Percentiles rank a stretch among this genome's conserved stretches.
Conservation (phyloP, 2,113 vertebrate genomes). For the Leptosomus discolor region DNA sequence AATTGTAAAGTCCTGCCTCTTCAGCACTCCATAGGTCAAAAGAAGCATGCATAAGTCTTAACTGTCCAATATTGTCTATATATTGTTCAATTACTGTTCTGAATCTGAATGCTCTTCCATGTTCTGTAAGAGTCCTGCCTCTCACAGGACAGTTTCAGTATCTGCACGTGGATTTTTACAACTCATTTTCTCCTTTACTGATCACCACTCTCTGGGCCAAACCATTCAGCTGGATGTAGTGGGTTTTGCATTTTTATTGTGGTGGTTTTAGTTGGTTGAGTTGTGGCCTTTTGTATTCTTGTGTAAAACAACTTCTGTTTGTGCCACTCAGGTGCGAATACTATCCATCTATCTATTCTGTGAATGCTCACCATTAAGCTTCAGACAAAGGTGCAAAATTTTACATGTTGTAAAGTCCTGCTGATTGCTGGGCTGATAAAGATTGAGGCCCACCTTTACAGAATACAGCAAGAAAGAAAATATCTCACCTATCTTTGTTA, state of each 20-base stretch:
- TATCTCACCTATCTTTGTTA: not conserved
- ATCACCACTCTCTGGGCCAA: not conserved
- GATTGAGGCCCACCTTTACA: accelerated
- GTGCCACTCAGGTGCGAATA: not conserved
- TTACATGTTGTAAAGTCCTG: not conserved
- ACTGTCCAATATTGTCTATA: not conserved
- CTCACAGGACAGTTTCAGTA: not conserved
- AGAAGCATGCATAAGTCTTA: not conserved
- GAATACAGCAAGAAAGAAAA: not conserved
- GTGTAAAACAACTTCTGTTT: not conserved
- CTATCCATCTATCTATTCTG: not conserved
- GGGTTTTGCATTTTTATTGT: not conserved
- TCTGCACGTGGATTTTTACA: not conserved
- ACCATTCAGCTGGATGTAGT: not conserved
- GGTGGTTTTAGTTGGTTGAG: not conserved
- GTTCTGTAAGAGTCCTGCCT: not conserved
- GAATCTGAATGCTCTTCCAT: not conserved
- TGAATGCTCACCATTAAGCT: not conserved
- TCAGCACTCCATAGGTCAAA: not conserved
- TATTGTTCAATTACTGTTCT: not conserved
- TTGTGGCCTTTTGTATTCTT: no score
- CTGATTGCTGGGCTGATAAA: not conserved
- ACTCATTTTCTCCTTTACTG: not conserved
- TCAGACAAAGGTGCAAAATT: not conserved
- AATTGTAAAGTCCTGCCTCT: not conserved